phyloP scores from a whole-genome alignment of 2,113 vertebrate genomes.

The Ammospiza nelsoni region DNA sequence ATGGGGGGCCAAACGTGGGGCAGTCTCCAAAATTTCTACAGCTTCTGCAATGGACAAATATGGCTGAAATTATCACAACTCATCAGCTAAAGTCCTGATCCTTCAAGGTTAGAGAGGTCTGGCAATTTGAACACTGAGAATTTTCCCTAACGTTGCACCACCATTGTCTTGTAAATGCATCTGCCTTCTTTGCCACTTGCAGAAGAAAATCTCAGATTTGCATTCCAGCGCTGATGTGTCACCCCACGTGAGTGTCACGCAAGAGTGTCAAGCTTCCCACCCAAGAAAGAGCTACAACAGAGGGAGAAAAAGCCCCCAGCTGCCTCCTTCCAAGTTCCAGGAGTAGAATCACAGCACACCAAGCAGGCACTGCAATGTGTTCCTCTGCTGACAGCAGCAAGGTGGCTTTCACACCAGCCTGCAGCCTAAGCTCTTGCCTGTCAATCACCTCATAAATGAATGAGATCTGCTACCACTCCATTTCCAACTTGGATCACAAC shows the following conservation, averaged over 20 bases:
- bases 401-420: neutral
- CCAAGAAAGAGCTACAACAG: neutral
- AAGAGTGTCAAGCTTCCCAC: neutral
- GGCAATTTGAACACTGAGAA: neutral
- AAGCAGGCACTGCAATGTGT: neutral
- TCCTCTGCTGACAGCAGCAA: neutral
- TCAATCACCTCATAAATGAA: conserved; percentile 49
- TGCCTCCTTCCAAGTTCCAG: neutral
- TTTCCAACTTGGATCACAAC: neutral
- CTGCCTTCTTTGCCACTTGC: neutral
- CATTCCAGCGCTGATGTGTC: neutral
- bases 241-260: neutral
- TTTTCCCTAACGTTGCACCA: neutral
- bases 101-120: neutral
- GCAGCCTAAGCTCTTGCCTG: conserved; percentile 40
- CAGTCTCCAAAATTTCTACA: neutral
- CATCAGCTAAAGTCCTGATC: neutral
- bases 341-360: neutral
- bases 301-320: neutral
- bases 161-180: neutral
- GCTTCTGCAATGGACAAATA: neutral
- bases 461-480: conserved; percentile 30
- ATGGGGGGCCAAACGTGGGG: accelerated
- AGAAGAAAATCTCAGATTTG: neutral
- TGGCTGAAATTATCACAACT: neutral